Base-by-base conservation (phyloP, 1,140 invertebrate species). In the Ips typographus region DNA sequence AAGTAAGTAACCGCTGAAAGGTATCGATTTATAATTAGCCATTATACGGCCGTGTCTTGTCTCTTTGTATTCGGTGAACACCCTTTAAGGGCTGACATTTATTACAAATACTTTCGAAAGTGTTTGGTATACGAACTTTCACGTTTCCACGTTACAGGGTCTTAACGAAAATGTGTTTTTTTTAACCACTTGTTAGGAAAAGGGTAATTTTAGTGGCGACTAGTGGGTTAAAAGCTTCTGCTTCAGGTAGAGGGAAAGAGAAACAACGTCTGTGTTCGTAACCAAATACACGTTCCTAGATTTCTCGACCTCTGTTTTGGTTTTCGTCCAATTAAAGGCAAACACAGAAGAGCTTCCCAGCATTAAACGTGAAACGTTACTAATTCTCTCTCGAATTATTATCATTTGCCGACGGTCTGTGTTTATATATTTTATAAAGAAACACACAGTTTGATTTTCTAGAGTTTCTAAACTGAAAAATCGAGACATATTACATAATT, bases 261-360 rank as follows among this genome's bases (percentile, higher is more conserved):
- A 51, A 60, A 60, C 59, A 63, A 63, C 60, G 67, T 62, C 71
- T 73, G 69, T 65, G 73, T 74, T 72, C 72, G 73, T 76, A 77
- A 77, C 76, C 74, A 72, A 77, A 77, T 75, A 76, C 75, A 77
- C 73, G 73, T 74, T 77, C 74, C 77, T 78, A 75, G 76, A 78
- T 78, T 77, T 78, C 77, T 77, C 78, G 77, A 80, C 77, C 77
- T 79, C 76, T 80, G 78, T 80, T 80, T 78, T 78, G 78, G 78
- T 80, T 80, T 80, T 79, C 77, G 78, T 77, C 77, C 78, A 80
- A 80, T 80, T 80, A 80, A 80, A 80, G 77, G 76, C 77, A 80
- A 79, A 79, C 78, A 80, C 77, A 79, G 76, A 77, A 76, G 74
- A 79, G 74, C 73, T 73, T 75, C 75, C 74, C 70, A 68, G 74